phyloP scores from a whole-genome alignment of 2,888 invertebrate species.

The Amphipyra berbera region DNA sequence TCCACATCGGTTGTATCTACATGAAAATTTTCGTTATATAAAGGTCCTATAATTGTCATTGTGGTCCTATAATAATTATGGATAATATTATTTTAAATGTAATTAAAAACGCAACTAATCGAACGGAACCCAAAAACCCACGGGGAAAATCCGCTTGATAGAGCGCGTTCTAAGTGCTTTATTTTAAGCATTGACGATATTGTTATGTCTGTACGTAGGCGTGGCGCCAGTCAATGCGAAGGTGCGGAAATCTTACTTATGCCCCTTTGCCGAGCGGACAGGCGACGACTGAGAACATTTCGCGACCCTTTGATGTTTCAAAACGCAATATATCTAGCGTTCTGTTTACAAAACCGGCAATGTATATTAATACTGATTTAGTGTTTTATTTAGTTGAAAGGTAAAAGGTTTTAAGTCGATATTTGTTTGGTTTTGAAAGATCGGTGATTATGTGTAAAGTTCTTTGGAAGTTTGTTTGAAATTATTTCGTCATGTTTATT shows the following conservation, averaged over 20 bases:
- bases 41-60: too few species aligned
- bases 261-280: conserved; percentile 32
- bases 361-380: conserved; percentile 63
- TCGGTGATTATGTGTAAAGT: conserved; percentile 44
- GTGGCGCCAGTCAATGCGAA: conserved; percentile 73
- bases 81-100: too few species aligned
- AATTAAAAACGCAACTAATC: not conserved
- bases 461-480: conserved; percentile 51
- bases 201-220: conserved; percentile 76
- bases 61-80: too few species aligned
- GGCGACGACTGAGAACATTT: conserved; percentile 66
- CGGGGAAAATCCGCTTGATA: conserved; percentile 66
- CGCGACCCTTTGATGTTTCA: conserved; percentile 64
- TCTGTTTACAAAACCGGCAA: conserved; percentile 61
- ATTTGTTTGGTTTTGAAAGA: conserved; percentile 49
- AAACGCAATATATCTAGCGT: conserved; percentile 55
- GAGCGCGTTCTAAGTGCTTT: conserved; percentile 82
- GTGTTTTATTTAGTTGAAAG: conserved; percentile 59
- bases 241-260: conserved; percentile 71
- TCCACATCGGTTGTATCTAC: too few species aligned
- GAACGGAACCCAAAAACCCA: conserved; percentile 40
- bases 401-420: conserved; percentile 56
- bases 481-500: conserved; percentile 39
- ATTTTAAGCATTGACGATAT: conserved; percentile 75
- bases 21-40: too few species aligned